Percentiles rank a stretch among this genome's conserved stretches.
Conservation (phyloP, 1,140 invertebrate genomes). For the Himalopsyche phryganea region DNA sequence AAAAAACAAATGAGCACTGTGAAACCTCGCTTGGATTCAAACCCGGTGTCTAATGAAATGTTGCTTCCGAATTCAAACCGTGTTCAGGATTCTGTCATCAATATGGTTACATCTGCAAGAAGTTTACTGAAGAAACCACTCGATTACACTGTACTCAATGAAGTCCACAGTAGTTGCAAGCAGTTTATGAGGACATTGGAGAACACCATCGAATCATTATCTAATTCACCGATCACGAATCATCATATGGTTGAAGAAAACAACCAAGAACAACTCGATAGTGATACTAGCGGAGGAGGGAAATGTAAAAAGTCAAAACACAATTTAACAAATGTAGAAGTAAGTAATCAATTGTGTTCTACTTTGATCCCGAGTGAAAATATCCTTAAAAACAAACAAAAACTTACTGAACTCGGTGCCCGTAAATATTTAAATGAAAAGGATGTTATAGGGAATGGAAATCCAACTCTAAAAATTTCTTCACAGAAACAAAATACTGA, state of each 20-base stretch:
- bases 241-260: too few relatives aligned
- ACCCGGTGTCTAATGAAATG: neutral
- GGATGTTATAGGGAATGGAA: neutral
- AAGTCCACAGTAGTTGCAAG: slow-evolving; percentile 16
- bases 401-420: too few relatives aligned
- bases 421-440: neutral
- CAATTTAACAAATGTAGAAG: too few relatives aligned
- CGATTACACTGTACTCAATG: slow-evolving; percentile 8
- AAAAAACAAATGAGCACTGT: too few relatives aligned
- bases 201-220: slow-evolving; percentile 3
- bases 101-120: slow-evolving; percentile 9
- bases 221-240: too few relatives aligned
- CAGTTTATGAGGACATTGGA: slow-evolving; percentile 11
- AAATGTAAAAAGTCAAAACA: neutral
- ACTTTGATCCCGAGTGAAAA: too few relatives aligned
- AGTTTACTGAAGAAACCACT: slow-evolving; percentile 19
- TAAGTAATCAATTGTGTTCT: too few relatives aligned
- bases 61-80: neutral
- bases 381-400: too few relatives aligned
- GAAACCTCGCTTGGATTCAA: too few relatives aligned
- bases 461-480: neutral
- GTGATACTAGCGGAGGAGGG: neutral
- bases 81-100: neutral
- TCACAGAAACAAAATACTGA: neutral
- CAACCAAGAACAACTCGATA: neutral